Evolutionary conservation across 2,888 invertebrate genomes (phyloP).

Genomic region (Idaea biselata): DNA sequence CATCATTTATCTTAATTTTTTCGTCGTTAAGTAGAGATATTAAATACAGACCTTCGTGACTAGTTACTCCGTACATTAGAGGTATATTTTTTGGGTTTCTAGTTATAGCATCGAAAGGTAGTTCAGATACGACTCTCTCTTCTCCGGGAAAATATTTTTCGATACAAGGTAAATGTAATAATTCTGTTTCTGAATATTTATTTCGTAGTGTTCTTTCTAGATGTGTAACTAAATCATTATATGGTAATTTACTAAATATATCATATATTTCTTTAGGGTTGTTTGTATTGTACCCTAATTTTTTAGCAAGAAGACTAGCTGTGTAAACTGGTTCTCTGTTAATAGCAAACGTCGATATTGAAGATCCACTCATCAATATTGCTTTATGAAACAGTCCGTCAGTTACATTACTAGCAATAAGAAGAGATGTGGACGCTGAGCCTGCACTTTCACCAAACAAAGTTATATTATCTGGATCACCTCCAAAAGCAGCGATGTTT

Average conservation of each 20-base stretch:
- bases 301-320: constrained; percentile 47
- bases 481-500: constrained; percentile 61
- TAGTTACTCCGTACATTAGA: constrained; percentile 43
- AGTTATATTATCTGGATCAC: constrained; percentile 58
- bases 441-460: constrained; percentile 65
- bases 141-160: constrained; percentile 48
- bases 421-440: constrained; percentile 44
- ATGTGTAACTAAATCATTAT: constrained; percentile 34
- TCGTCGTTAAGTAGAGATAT: constrained; percentile 37
- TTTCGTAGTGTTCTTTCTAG: not conserved
- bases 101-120: constrained; percentile 47
- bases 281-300: constrained; percentile 42
- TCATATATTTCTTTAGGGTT: constrained; percentile 49
- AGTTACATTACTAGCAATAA: constrained; percentile 44
- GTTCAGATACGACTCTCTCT: constrained; percentile 48
- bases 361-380: constrained; percentile 55
- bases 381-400: constrained; percentile 49
- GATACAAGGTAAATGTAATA: constrained; percentile 52
- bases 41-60: constrained; percentile 51
- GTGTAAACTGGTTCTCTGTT: constrained; percentile 46
- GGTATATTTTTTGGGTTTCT: constrained; percentile 36
- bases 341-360: constrained; percentile 45
- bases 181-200: constrained; percentile 14
- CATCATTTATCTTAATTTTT: constrained; percentile 37
- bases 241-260: constrained; percentile 43